Evolutionary conservation across 2,797 vertebrate genomes (phyloP).

Genomic region (Pelodytes ibericus): DNA sequence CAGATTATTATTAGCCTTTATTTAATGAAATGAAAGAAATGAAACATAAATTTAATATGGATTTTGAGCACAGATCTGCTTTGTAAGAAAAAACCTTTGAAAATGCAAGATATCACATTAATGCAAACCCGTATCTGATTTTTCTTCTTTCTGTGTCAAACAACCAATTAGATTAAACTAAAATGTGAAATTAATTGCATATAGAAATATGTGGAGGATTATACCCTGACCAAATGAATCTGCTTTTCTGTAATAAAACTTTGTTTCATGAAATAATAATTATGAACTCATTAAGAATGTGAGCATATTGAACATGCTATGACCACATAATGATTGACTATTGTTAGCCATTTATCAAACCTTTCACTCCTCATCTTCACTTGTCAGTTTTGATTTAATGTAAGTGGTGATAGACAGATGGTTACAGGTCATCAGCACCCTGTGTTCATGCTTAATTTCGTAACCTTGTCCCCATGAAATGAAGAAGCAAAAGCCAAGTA

Average conservation of each 20-base stretch:
- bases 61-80: too few species aligned
- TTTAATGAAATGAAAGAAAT: too few species aligned
- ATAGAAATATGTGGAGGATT: slow-evolving; percentile 16
- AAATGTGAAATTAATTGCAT: slow-evolving; percentile 13
- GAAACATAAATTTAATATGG: too few species aligned
- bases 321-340: slow-evolving; percentile 5
- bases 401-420: slow-evolving; percentile 24
- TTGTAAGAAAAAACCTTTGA: not conserved
- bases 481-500: not conserved
- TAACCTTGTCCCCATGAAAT: slow-evolving; percentile 13
- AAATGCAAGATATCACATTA: not conserved
- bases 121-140: not conserved
- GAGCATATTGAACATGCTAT: slow-evolving; percentile 7
- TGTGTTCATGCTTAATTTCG: slow-evolving; percentile 12
- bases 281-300: not conserved
- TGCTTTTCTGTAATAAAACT: not conserved
- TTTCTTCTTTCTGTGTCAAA: not conserved
- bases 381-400: slow-evolving; percentile 26
- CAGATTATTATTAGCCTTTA: too few species aligned
- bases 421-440: slow-evolving; percentile 17
- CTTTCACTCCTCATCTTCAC: slow-evolving; percentile 26
- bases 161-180: slow-evolving; percentile 1
- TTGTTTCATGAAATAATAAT: slow-evolving; percentile 23
- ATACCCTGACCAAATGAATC: not conserved
- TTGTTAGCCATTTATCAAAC: slow-evolving; percentile 18